Percentiles rank a stretch among this genome's conserved stretches.
Evolutionary conservation across 1,140 invertebrate species (phyloP).

Genomic region (Drosophila erecta): DNA sequence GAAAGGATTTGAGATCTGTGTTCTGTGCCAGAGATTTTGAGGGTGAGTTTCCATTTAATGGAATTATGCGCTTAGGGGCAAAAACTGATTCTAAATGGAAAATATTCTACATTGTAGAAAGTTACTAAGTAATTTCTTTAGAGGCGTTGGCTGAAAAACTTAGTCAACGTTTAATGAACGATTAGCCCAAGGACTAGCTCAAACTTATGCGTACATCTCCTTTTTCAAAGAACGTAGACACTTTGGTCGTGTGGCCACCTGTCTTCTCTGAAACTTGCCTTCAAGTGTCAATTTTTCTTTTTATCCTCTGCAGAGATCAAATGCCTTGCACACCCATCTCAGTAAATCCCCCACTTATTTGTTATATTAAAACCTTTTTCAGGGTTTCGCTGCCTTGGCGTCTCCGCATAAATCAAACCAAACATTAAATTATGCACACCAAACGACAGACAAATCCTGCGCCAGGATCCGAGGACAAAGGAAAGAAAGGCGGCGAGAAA

Average conservation of each 20-base stretch:
- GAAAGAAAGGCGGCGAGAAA: slow-evolving; percentile 13
- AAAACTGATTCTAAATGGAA: slow-evolving; percentile 46
- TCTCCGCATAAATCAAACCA: slow-evolving; percentile 68
- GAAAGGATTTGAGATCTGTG: slow-evolving; percentile 21
- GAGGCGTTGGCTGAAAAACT: slow-evolving; percentile 11
- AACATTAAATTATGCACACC: slow-evolving; percentile 79
- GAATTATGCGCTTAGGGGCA: slow-evolving; percentile 52
- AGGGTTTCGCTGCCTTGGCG: slow-evolving; percentile 26
- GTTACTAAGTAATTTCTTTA: slow-evolving; percentile 27
- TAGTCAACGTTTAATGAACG: slow-evolving; percentile 20
- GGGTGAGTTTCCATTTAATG: slow-evolving; percentile 46
- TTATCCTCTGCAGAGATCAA: slow-evolving; percentile 18
- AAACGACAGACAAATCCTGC: slow-evolving; percentile 67
- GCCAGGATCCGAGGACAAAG: slow-evolving; percentile 25
- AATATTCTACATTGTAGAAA: slow-evolving; percentile 16
- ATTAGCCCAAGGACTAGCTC: slow-evolving; percentile 7
- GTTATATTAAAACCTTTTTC: slow-evolving; percentile 59
- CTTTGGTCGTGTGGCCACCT: not conserved
- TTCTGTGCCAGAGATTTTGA: slow-evolving; percentile 11
- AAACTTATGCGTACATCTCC: not conserved
- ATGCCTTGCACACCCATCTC: slow-evolving; percentile 27
- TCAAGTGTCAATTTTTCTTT: slow-evolving; percentile 23
- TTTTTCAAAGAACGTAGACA: too few relatives aligned
- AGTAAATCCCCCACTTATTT: slow-evolving; percentile 39
- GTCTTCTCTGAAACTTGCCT: not conserved